Percentiles rank a stretch among this genome's conserved stretches.
These are phyloP conservation scores for Urosaurus nigricauda DNA, from an alignment of 2,797 vertebrate species.

Conservation along the genomic window DNA sequence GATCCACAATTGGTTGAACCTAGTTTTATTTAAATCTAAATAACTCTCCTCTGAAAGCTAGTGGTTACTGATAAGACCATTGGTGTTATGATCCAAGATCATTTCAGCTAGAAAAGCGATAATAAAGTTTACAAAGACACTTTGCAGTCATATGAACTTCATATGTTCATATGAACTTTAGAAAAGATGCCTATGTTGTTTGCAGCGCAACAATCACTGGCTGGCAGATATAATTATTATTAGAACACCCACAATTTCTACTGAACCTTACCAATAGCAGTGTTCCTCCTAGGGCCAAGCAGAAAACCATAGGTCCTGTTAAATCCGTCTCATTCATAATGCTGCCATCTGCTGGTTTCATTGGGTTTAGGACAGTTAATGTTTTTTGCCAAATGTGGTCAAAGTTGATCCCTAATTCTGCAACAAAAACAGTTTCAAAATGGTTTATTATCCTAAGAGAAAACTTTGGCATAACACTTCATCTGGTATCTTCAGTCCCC, in stretches of 20 bases:
- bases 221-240: not conserved
- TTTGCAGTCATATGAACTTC: conserved; percentile 39
- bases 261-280: conserved; percentile 78
- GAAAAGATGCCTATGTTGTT: not conserved
- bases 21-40: conserved; percentile 14
- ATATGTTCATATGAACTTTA: not conserved
- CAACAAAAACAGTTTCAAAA: conserved; percentile 50
- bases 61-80: not conserved
- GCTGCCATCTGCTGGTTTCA: conserved; percentile 85
- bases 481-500: not conserved
- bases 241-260: not conserved
- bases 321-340: conserved; percentile 87
- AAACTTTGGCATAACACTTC: not conserved
- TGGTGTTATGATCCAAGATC: not conserved
- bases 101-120: not conserved
- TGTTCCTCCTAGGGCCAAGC: conserved; percentile 79
- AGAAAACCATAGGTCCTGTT: conserved; percentile 81
- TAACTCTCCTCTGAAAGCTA: not conserved
- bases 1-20: not conserved
- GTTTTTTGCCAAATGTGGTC: conserved; percentile 87
- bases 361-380: conserved; percentile 83
- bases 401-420: conserved; percentile 87
- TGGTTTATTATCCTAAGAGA: conserved; percentile 26
- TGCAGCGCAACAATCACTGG: not conserved
- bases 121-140: not conserved